phyloP scores from a whole-genome alignment of 2,888 invertebrate species.

The Brachylomia viminalis region DNA sequence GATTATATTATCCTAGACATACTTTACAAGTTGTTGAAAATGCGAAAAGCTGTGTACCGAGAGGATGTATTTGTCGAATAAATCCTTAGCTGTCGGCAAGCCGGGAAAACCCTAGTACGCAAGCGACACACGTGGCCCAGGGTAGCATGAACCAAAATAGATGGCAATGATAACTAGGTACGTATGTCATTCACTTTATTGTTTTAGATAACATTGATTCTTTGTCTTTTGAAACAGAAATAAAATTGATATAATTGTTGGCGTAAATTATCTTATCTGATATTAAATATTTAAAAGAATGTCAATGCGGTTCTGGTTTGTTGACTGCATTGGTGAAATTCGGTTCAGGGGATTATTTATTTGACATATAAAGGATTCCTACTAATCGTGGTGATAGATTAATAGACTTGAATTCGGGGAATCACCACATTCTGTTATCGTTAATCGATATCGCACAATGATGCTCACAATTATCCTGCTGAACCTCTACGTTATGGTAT shows the following conservation, averaged over 20 bases:
- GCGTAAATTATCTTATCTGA: conserved; percentile 42
- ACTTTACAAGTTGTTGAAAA: neutral
- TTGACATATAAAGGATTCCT: neutral
- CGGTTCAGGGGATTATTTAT: conserved; percentile 16
- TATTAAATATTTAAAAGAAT: conserved; percentile 15
- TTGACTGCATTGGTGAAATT: conserved; percentile 10
- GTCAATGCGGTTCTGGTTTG: conserved; percentile 13
- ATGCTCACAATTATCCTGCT: neutral
- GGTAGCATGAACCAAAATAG: conserved; percentile 11
- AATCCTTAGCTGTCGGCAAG: neutral
- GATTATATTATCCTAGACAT: neutral
- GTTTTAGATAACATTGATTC: conserved; percentile 22
- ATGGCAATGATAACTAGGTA: conserved; percentile 19
- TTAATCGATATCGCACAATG: neutral
- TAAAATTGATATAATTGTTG: conserved; percentile 23
- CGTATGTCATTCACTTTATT: conserved; percentile 32
- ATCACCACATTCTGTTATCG: conserved; percentile 4
- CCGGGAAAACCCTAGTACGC: neutral
- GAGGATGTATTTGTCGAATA: neutral
- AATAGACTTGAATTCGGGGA: conserved; percentile 24
- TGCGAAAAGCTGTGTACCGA: neutral
- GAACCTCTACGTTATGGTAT: neutral
- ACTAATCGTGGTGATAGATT: conserved; percentile 28
- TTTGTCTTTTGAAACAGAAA: conserved; percentile 35
- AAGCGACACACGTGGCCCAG: neutral